Evolutionary conservation across 2,113 vertebrate species (phyloP).

Genomic region (Coregonus clupeaformis): DNA sequence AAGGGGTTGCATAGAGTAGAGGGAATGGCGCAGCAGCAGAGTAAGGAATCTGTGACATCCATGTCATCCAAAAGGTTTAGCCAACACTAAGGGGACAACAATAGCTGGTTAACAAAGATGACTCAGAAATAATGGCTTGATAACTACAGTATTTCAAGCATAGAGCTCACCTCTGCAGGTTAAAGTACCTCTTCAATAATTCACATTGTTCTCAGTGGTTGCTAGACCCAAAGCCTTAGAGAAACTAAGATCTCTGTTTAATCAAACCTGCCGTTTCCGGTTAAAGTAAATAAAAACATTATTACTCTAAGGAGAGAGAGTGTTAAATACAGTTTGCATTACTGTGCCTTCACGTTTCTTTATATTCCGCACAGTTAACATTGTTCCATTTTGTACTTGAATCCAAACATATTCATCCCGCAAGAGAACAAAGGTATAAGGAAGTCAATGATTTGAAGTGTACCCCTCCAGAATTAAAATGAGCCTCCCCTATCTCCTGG

Average conservation of each 20-base stretch:
- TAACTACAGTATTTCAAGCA: not conserved
- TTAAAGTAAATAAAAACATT: not conserved
- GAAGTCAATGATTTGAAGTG: not conserved
- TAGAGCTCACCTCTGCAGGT: not conserved
- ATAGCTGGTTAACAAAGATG: no score
- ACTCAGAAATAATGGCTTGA: no score
- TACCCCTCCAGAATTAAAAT: slow-evolving; percentile 28
- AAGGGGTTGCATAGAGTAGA: not conserved
- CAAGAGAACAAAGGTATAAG: not conserved
- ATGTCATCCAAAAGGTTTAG: not conserved
- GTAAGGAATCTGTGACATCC: not conserved
- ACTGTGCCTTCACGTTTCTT: no score
- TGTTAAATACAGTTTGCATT: no score
- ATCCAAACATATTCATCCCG: no score
- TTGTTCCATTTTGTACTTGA: no score
- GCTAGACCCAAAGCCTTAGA: not conserved
- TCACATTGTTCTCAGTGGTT: not conserved
- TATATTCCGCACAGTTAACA: no score
- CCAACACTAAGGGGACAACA: not conserved
- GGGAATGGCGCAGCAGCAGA: not conserved
- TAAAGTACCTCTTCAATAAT: not conserved
- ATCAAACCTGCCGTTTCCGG: not conserved
- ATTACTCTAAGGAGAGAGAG: no score
- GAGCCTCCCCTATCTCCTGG: slow-evolving; percentile 15
- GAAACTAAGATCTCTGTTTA: not conserved